phyloP scores from a whole-genome alignment of 2,797 vertebrate genomes.

The Peromyscus attwateri region DNA sequence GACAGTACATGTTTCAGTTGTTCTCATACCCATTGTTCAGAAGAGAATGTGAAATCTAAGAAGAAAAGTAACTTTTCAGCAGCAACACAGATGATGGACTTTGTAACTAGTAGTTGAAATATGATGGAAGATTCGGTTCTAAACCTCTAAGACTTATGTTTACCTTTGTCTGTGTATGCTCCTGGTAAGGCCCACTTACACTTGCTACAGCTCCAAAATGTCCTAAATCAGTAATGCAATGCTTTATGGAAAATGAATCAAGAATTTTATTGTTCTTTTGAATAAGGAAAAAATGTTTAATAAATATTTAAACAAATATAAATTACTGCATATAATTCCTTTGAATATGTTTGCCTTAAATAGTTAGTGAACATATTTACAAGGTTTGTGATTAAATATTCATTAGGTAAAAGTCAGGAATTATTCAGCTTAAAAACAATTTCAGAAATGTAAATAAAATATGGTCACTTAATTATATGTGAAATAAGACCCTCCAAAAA shows the following conservation, averaged over 20 bases:
- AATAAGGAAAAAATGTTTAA: background rate
- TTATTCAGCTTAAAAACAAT: slow-evolving; percentile 39
- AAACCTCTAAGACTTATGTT: background rate
- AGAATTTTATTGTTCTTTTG: slow-evolving; percentile 33
- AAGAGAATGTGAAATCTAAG: background rate
- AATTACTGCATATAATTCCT: background rate
- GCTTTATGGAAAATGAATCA: background rate
- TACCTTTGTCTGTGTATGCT: background rate
- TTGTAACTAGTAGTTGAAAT: background rate
- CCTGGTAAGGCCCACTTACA: background rate
- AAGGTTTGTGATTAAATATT: background rate
- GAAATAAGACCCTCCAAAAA: background rate
- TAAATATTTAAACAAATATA: slow-evolving; percentile 46
- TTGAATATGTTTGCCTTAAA: slow-evolving; percentile 51
- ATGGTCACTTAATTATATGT: background rate
- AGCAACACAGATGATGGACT: background rate
- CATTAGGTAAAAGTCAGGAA: slow-evolving; percentile 20
- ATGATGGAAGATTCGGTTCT: background rate
- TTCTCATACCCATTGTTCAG: slow-evolving; percentile 30
- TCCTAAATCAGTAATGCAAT: background rate
- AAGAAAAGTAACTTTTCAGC: background rate
- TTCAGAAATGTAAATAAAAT: slow-evolving; percentile 49
- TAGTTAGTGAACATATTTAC: background rate
- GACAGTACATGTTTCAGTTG: background rate
- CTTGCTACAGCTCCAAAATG: background rate